Conservation (phyloP, 2,113 vertebrate genomes). For the Saguinus midas region DNA sequence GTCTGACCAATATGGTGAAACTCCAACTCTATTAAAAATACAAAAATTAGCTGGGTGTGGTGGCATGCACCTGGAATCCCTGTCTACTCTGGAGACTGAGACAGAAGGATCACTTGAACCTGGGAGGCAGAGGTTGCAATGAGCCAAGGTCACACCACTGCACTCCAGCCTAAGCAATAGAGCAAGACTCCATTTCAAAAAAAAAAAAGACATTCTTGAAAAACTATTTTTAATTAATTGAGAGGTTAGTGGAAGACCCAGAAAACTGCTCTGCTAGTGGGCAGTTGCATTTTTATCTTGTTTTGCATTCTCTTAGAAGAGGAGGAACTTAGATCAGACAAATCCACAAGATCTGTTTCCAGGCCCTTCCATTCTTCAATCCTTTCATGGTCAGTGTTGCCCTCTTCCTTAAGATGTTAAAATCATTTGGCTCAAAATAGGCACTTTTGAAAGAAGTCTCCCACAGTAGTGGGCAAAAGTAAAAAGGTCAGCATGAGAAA, state of each 20-base stretch:
- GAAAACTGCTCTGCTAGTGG: background rate
- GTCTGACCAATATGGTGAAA: too few species aligned
- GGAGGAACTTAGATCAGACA: background rate
- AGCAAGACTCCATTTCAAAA: too few species aligned
- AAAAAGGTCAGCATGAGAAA: background rate
- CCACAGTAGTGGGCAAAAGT: background rate
- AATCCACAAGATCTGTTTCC: background rate
- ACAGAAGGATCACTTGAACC: too few species aligned
- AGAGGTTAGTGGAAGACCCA: background rate
- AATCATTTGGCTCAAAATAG: conserved; percentile 20
- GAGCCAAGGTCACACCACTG: too few species aligned
- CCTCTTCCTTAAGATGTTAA: conserved; percentile 33
- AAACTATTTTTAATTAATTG: conserved; percentile 21
- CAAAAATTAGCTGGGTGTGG: too few species aligned
- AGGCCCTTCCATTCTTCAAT: background rate
- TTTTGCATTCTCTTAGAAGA: background rate
- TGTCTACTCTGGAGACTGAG: too few species aligned
- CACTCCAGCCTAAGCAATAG: too few species aligned
- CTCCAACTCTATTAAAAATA: too few species aligned
- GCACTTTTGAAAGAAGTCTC: conserved; percentile 25
- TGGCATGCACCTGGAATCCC: too few species aligned
- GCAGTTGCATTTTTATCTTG: background rate
- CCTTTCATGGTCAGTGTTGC: background rate
- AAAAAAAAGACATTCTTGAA: background rate
- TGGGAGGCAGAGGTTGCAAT: too few species aligned